Evolutionary conservation across 2,888 invertebrate genomes (phyloP), one percentile per base, ranked within the genome.

Genomic region (Stratiomys singularior): DNA sequence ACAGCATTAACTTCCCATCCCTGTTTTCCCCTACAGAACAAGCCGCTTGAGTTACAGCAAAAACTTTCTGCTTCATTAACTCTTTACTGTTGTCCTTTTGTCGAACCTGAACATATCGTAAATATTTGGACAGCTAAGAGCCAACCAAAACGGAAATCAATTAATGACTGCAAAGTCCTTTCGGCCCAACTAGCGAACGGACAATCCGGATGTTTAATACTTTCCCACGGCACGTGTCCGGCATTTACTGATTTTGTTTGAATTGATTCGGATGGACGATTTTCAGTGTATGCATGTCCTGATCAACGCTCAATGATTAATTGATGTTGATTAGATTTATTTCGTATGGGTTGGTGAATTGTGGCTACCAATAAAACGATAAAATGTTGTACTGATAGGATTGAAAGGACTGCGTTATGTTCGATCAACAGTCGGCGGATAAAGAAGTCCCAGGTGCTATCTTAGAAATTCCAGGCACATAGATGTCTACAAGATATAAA

Each of bases 151-250:
- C 74, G 74, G 74, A 74, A 58, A 74, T 74, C 74, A 74, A 74
- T 74, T 74, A 74, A 74, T 58, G 58, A 37, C 37, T 58, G 30
- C 30, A 37, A 74, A 58, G 74, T 30, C 60, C 30, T 74, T 37
- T 18, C 37, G 18, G 18, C 18, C 5, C 28, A 60, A n/a, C n/a
- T n/a, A 23, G 60, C 28, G 37, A 21, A 23, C 60, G 63, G 21
- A 28, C 27, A 58, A 52, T 64, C 72, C 78, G 78, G 78, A 78
- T 74, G 77, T 78, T 66, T 77, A 78, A 52, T 78, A 78, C 72
- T 78, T 77, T 74, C 72, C 74, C 77, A 46, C 67, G 74, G 77
- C 78, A 78, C 78, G 78, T 78, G 78, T 13, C 77, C 37, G 47
- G n/a, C 74, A 78, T 78, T 78, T 71, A 74, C 27, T 47, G 56